Base-by-base conservation (phyloP, 2,113 vertebrate genomes). In the Corydoras maculifer region DNA sequence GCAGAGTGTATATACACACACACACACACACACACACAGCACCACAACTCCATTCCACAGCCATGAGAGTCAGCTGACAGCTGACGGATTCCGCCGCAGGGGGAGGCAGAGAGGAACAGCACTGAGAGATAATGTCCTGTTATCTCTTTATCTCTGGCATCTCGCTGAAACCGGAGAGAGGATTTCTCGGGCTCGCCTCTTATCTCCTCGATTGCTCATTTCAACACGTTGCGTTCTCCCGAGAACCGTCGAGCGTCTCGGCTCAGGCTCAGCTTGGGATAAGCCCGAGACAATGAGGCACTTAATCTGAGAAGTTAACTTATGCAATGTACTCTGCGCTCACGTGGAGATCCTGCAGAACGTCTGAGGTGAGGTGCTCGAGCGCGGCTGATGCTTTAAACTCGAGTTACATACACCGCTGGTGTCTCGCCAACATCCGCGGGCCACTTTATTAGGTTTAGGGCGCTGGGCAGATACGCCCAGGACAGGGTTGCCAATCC, bases 111-210 rank as follows among this genome's bases (percentile, higher is more conserved):
- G 58, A 78, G 43, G 63, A 75, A 55, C 48, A 66, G 66, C 62
- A 65, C 30, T 55, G 75, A 69, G 75, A 77, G 77, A 78, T 78
- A 75, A 75, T 78, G 69, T 57, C 63, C 53, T 75, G 65, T 75
- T 78, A 78, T 78, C 73, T 72, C 69, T 50, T 75, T 69, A 78
- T 78, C 73, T 64, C 73, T 58, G 69, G 72, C 76, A 78, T 78
- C 76, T 78, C 30, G 53, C 73, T 74, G 73, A 78, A 78, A 75
- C 65, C 60, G 65, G 77, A 78, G 73, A 75, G 65, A 72, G 73
- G 73, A 65, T 72, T 75, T 69, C 73, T 65, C 31, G 59, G 64
- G 55, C n/a, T 5, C 31, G n/a, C 73, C 50, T 66, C 76, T 78
- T 78, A 78, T 78, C 77, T 78, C 54, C 61, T 65, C 60, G 68